Conservation (phyloP, 2,113 vertebrate genomes). For the Regulus satrapa region DNA sequence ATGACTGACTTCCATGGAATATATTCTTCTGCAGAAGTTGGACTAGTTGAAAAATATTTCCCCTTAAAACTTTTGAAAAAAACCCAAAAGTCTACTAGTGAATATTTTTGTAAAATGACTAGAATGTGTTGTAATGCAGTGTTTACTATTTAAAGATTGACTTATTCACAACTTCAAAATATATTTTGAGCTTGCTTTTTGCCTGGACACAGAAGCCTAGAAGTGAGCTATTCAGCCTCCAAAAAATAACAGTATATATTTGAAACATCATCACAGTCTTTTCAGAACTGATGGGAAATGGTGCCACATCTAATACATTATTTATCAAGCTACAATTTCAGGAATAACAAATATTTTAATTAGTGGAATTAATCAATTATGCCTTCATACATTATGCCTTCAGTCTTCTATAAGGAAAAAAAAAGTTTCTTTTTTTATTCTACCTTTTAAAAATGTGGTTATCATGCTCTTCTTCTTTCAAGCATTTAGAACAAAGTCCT, state of each 20-base stretch:
- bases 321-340: constrained; percentile 44
- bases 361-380: constrained; percentile 56
- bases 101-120: neutral
- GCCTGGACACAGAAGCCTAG: neutral
- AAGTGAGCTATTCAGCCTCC: neutral
- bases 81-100: neutral
- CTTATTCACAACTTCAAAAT: neutral
- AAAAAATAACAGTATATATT: neutral
- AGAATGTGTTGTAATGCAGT: neutral
- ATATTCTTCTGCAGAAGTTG: neutral
- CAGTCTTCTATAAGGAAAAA: constrained; percentile 4
- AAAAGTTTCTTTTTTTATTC: constrained; percentile 37
- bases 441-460: constrained; percentile 55
- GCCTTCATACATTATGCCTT: constrained; percentile 33
- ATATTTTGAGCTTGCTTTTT: neutral
- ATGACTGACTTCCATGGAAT: neutral
- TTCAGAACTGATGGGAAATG: constrained; percentile 15
- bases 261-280: neutral
- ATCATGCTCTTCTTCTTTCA: constrained; percentile 40
- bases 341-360: constrained; percentile 65
- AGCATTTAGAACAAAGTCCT: constrained; percentile 55
- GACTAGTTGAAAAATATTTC: neutral
- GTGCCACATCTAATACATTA: constrained; percentile 23
- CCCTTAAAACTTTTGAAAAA: neutral
- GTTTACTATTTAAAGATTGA: neutral